Base-by-base conservation (phyloP, 2,797 vertebrate species). In the Tolypeutes matacus region DNA sequence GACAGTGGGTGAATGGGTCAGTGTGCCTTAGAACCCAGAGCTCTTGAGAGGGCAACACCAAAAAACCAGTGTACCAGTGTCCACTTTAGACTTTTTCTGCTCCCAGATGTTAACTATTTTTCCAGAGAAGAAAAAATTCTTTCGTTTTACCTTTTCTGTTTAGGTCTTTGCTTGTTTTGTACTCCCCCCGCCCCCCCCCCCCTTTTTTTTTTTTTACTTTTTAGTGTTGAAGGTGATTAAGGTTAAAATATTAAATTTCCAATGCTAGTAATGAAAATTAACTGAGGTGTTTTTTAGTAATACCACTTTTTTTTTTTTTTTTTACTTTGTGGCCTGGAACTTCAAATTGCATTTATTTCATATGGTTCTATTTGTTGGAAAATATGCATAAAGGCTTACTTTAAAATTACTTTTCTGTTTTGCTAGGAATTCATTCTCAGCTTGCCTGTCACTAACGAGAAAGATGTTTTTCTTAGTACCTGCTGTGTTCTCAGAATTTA, bases 301-400 rank as follows among this genome's bases (percentile, higher is more conserved):
- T 46, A 65, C 53, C 21, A 34, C 58, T 77, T 58, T 76, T 81
- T 5, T 46, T 46, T 46, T 46, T 46, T 90, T 87, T 78, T 96
- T 94, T 84, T 65, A 67, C 53, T 91, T 85, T 94, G 82, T 91
- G 82, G 77, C 60, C 92, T 96, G 89, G 81, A 91, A 93, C 85
- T 64, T 92, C 39, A 49, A 60, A 73, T 56, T 90, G 49, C 67
- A 64, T 96, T 93, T 76, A 42, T 95, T 94, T 96, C 31, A 49
- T 90, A 17, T 42, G 56, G 53, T 90, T 83, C 21, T 39, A 60
- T 34, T 85, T 81, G 93, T 88, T 73, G 70, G 85, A 70, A 90
- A 86, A 69, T 39, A 70, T 2, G 5, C 21, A 7, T 65, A 49
- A 49, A 60, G 42, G 31, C 85, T 95, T 82, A 53, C 64, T 62